A percentile compares a stretch with the other conserved stretches of the same genome.
Evolutionary conservation across 2,797 vertebrate species (phyloP).

Genomic region (Mormyrus proboscirostris): DNA sequence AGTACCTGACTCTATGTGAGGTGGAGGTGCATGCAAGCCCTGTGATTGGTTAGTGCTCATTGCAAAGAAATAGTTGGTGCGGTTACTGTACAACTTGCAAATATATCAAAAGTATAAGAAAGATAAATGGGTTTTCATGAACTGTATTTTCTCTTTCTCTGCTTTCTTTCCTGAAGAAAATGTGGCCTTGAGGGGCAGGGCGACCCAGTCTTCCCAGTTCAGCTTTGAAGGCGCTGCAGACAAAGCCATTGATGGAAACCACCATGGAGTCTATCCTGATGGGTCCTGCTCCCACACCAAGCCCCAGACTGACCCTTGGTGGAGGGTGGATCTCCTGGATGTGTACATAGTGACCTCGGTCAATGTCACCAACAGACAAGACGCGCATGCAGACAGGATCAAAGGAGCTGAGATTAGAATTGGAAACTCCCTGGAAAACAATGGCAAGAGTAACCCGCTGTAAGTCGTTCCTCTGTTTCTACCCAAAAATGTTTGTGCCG

Average conservation of each 20-base stretch:
- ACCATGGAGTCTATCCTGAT: neutral
- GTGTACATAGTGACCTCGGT: slow-evolving; percentile 11
- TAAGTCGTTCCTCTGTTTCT: neutral
- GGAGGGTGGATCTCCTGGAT: slow-evolving; percentile 24
- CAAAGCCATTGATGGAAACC: slow-evolving; percentile 24
- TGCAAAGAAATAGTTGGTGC: neutral
- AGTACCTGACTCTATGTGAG: slow-evolving; percentile 21
- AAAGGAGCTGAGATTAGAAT: slow-evolving; percentile 22
- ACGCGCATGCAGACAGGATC: neutral
- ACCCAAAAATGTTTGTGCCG: neutral
- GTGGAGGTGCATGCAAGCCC: slow-evolving; percentile 14
- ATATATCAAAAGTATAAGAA: neutral
- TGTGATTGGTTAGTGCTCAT: neutral
- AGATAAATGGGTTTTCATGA: neutral
- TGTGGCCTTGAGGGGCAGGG: slow-evolving; percentile 2
- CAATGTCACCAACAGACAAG: slow-evolving; percentile 19
- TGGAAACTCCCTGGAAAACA: slow-evolving; percentile 19
- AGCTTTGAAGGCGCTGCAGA: neutral
- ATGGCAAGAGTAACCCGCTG: slow-evolving; percentile 19
- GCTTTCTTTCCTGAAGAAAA: slow-evolving; percentile 16
- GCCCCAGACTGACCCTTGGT: slow-evolving; percentile 14
- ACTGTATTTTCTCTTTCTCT: neutral
- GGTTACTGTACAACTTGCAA: neutral
- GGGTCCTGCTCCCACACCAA: slow-evolving; percentile 20
- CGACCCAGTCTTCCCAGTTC: slow-evolving; percentile 7